Evolutionary conservation across 2,888 invertebrate genomes (phyloP), one percentile per base, ranked within the genome.

Genomic region (Tillus elongatus): DNA sequence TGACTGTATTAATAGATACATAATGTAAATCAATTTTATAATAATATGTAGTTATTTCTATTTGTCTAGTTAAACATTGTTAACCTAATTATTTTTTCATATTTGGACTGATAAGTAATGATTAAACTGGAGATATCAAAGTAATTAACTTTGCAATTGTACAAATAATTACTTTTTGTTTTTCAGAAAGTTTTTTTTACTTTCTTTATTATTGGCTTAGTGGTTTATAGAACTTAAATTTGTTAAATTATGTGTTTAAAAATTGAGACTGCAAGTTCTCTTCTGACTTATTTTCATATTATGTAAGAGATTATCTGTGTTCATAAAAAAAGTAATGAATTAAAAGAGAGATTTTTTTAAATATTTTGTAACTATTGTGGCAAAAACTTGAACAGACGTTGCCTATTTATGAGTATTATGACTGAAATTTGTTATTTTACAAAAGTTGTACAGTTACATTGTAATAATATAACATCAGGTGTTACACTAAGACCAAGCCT

Each of bases 401-500:
- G 47, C 49, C 45, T 46, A 19, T 19, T 6, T 19, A 19, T 42
- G 29, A 35, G 36, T 43, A 41, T 50, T 51, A 47, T 43, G 54
- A 54, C 54, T 53, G 53, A 54, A 46, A 44, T 46, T 46, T 46
- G 39, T 46, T 51, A 52, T 51, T 51, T 52, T 52, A 47, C 50
- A 55, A 55, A 50, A 52, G 52, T 60, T 62, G 61, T 62, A 62
- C 61, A 60, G 58, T 60, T 57, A 58, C 59, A 59, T 57, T 58
- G 58, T 62, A 61, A 57, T 56, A 54, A 54, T 56, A 59, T 60
- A 56, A 63, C 58, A 64, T 64, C 63, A 64, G 63, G 63, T 64
- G 64, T 66, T 64, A 64, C 60, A 63, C 62, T 66, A 66, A 66
- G 66, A 66, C 66, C 66, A 66, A 66, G 66, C 66, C 66, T 66